Conservation (phyloP, 2,888 invertebrate species). For the Spilosoma lubricipeda region DNA sequence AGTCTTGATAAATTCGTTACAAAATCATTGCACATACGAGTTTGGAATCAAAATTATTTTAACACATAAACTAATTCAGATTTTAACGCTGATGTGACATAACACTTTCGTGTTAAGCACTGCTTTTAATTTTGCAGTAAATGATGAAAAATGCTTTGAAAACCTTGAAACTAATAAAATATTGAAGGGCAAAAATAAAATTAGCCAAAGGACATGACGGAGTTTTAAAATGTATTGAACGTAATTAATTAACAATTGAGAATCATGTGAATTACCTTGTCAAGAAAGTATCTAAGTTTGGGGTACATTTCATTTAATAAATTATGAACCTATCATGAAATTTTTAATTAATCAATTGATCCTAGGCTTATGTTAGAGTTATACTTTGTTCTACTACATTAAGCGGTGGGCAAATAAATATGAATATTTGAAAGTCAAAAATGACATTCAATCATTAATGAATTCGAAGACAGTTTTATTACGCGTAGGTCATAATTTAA, state of each 20-base stretch:
- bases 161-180: neutral
- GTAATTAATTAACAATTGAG: neutral
- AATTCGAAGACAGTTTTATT: neutral
- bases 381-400: too few relatives aligned
- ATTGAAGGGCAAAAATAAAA: neutral
- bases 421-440: too few relatives aligned
- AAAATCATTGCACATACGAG: neutral
- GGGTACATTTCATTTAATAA: neutral
- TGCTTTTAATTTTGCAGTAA: neutral
- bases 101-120: neutral
- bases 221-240: neutral
- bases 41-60: neutral
- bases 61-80: neutral
- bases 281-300: neutral
- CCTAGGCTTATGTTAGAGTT: too few relatives aligned
- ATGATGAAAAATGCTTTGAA: neutral
- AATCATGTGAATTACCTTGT: neutral
- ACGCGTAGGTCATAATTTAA: neutral
- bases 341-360: too few relatives aligned
- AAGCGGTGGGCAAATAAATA: too few relatives aligned
- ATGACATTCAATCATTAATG: neutral
- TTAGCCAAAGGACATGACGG: neutral
- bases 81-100: too few relatives aligned
- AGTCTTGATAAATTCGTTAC: neutral
- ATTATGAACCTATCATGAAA: neutral